Evolutionary conservation across 2,113 vertebrate genomes (phyloP).

Genomic region (Chloroceryle aenea): DNA sequence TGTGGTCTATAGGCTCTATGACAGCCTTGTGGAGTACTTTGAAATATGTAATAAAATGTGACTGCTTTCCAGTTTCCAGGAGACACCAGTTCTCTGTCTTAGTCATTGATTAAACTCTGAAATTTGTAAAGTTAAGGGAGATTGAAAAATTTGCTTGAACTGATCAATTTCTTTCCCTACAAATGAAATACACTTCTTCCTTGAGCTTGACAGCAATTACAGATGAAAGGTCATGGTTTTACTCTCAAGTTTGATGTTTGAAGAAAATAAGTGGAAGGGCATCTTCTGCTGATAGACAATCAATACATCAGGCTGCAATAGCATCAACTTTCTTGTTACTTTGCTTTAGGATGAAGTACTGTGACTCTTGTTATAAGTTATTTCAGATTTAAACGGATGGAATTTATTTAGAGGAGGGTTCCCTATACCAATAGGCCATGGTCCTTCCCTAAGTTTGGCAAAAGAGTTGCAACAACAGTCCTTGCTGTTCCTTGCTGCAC

Average conservation of each 20-base stretch:
- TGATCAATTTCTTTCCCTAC: neutral
- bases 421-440: accelerated
- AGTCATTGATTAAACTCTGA: neutral
- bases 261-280: neutral
- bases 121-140: neutral
- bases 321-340: neutral
- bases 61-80: neutral
- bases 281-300: neutral
- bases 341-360: neutral
- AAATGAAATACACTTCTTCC: neutral
- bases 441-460: neutral
- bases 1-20: neutral
- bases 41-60: neutral
- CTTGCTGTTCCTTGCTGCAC: neutral
- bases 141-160: neutral
- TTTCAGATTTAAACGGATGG: neutral
- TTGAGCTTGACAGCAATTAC: neutral
- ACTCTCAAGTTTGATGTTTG: neutral
- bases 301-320: neutral
- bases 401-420: neutral
- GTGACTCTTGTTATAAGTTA: neutral
- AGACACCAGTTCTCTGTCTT: neutral
- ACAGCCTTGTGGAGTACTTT: neutral
- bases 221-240: neutral
- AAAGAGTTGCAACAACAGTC: neutral